phyloP scores from a whole-genome alignment of 2,113 vertebrate genomes.

The Pseudopodoces humilis region DNA sequence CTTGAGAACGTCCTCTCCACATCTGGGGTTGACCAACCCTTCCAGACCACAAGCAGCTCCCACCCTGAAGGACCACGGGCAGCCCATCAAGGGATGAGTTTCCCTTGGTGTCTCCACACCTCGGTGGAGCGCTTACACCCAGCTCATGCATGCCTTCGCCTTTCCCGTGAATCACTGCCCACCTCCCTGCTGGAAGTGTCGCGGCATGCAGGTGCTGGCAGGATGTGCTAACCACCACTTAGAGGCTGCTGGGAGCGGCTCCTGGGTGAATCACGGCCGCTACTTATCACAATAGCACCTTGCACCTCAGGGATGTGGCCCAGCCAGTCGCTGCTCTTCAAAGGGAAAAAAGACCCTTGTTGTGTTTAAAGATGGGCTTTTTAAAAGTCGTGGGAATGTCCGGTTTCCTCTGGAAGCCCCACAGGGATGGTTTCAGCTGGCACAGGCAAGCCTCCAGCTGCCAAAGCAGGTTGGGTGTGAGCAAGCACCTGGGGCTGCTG shows the following conservation, averaged over 20 bases:
- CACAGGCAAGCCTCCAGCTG: neutral
- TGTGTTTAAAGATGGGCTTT: neutral
- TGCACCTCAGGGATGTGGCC: neutral
- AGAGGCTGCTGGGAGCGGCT: neutral
- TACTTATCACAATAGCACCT: neutral
- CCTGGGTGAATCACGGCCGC: neutral
- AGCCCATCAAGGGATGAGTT: rapidly evolving
- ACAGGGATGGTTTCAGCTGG: neutral
- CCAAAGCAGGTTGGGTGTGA: neutral
- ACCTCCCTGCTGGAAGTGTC: neutral
- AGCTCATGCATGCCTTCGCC: neutral
- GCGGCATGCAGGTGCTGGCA: neutral
- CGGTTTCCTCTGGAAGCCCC: neutral
- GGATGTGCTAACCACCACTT: neutral
- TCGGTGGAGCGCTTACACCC: neutral
- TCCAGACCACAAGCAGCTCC: neutral
- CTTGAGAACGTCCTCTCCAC: neutral
- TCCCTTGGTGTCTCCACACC: neutral
- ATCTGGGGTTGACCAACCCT: neutral
- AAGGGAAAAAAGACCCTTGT: neutral
- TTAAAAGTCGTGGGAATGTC: neutral
- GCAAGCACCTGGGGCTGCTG: neutral
- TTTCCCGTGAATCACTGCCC: neutral
- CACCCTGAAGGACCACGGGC: neutral
- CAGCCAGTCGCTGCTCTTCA: neutral